phyloP scores from a whole-genome alignment of 2,888 invertebrate species.

The Microdon myrmicae region DNA sequence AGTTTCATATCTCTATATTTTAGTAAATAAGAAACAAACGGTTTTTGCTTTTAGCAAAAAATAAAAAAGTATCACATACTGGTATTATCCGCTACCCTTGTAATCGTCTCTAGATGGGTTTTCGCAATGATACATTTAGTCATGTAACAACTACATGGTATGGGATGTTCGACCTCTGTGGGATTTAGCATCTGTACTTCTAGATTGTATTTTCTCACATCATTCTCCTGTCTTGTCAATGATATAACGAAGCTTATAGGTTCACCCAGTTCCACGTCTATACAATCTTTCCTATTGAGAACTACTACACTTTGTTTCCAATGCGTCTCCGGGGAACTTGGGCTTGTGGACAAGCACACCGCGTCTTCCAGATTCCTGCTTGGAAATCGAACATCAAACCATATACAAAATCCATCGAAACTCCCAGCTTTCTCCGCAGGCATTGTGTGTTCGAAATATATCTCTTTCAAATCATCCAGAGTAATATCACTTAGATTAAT shows the following conservation, averaged over 20 bases:
- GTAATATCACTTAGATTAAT: conserved; percentile 75
- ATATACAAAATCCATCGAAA: conserved; percentile 81
- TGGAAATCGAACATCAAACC: conserved; percentile 84
- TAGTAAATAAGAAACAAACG: too few species aligned
- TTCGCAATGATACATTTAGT: conserved; percentile 82
- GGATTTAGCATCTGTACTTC: conserved; percentile 78
- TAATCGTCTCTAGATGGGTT: conserved; percentile 61
- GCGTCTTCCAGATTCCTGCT: conserved; percentile 69
- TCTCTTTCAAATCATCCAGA: conserved; percentile 71
- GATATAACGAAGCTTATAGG: conserved; percentile 77
- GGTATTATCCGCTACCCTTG: conserved; percentile 48
- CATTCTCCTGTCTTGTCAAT: conserved; percentile 66
- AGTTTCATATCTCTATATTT: too few species aligned
- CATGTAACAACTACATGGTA: conserved; percentile 80
- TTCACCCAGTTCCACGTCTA: conserved; percentile 67
- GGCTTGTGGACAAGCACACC: conserved; percentile 82
- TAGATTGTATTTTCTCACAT: conserved; percentile 71
- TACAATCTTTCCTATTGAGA: conserved; percentile 74
- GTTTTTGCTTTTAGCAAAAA: too few species aligned
- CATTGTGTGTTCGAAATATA: conserved; percentile 73
- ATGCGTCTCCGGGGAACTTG: conserved; percentile 80
- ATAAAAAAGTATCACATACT: too few species aligned
- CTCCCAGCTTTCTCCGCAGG: conserved; percentile 68
- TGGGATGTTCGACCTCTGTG: conserved; percentile 76
- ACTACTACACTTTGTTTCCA: conserved; percentile 95